These are phyloP conservation scores for Apostichopus californicus DNA, from an alignment of 35 echinoderm and acorn worm genomes.

Conservation along the genomic window DNA sequence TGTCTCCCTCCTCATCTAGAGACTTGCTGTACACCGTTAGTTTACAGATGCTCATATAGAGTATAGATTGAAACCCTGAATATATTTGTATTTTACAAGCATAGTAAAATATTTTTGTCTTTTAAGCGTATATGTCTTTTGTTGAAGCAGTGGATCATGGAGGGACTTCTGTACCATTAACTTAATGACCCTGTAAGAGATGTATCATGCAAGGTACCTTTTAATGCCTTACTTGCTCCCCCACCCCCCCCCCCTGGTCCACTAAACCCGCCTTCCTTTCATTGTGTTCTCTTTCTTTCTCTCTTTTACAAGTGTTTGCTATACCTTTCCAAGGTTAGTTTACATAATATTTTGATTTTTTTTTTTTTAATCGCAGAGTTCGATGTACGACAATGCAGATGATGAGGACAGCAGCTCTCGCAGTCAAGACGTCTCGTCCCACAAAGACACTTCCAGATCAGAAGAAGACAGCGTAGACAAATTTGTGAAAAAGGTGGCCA, in stretches of 20 bases:
- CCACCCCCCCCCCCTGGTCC: not conserved
- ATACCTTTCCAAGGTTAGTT: not conserved
- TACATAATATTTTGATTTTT: not conserved
- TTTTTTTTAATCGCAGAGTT: slow-evolving; percentile 27
- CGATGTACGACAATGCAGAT: slow-evolving; percentile 79
- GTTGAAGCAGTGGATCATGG: too few species aligned
- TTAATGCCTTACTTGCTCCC: too few species aligned
- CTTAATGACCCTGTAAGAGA: too few species aligned
- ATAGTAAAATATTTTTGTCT: too few species aligned
- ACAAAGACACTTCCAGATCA: slow-evolving; percentile 43
- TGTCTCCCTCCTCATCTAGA: not conserved
- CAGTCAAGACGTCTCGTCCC: slow-evolving; percentile 25
- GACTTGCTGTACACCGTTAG: not conserved
- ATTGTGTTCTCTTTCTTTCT: not conserved
- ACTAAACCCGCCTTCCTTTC: not conserved
- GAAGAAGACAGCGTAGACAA: slow-evolving; percentile 70
- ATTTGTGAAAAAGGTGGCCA: slow-evolving; percentile 56
- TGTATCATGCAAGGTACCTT: too few species aligned
- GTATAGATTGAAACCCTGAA: too few species aligned
- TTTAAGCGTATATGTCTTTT: too few species aligned
- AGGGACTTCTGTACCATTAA: too few species aligned
- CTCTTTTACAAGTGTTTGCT: not conserved
- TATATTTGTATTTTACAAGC: too few species aligned
- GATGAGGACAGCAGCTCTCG: slow-evolving; percentile 69
- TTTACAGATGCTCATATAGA: too few species aligned